These are phyloP conservation scores for Chelidonichthys spinosus DNA, from an alignment of 2,797 vertebrate genomes.

Conservation along the genomic window DNA sequence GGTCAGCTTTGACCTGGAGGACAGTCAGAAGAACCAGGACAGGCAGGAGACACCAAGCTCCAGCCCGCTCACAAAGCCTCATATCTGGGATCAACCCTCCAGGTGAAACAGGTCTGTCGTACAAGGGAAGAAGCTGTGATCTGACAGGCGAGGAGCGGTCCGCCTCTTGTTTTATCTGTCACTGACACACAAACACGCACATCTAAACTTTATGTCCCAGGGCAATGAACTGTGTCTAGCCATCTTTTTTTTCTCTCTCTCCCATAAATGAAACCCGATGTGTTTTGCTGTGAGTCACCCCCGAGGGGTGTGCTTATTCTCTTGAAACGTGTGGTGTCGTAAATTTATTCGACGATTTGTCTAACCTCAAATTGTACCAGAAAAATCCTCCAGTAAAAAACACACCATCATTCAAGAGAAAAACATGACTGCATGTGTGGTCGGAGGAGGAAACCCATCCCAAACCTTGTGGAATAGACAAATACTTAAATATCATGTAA, in stretches of 20 bases:
- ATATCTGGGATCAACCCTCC: conserved; percentile 69
- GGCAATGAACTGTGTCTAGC: conserved; percentile 66
- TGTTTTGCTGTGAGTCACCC: conserved; percentile 58
- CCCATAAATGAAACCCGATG: conserved; percentile 54
- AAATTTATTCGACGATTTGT: not conserved
- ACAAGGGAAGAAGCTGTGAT: conserved; percentile 53
- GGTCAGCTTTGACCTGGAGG: conserved; percentile 29
- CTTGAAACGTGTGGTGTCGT: not conserved
- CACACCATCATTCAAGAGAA: not conserved
- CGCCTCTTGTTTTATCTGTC: conserved; percentile 75
- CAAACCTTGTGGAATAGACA: not conserved
- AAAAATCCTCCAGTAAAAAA: not conserved
- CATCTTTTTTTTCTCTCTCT: conserved; percentile 22
- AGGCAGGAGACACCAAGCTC: conserved; percentile 48
- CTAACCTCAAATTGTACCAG: conserved; percentile 39
- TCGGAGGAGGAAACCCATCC: not conserved
- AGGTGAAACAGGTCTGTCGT: conserved; percentile 43
- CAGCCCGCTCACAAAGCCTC: conserved; percentile 65
- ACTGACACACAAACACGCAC: conserved; percentile 37
- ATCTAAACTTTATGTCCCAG: conserved; percentile 67
- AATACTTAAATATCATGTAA: not conserved
- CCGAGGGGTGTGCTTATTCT: conserved; percentile 14
- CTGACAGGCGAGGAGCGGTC: conserved; percentile 40
- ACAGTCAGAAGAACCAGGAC: conserved; percentile 64
- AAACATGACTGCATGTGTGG: not conserved